Evolutionary conservation across 2,113 vertebrate genomes (phyloP), one percentile per base, ranked within the genome.

Genomic region (Parus major): DNA sequence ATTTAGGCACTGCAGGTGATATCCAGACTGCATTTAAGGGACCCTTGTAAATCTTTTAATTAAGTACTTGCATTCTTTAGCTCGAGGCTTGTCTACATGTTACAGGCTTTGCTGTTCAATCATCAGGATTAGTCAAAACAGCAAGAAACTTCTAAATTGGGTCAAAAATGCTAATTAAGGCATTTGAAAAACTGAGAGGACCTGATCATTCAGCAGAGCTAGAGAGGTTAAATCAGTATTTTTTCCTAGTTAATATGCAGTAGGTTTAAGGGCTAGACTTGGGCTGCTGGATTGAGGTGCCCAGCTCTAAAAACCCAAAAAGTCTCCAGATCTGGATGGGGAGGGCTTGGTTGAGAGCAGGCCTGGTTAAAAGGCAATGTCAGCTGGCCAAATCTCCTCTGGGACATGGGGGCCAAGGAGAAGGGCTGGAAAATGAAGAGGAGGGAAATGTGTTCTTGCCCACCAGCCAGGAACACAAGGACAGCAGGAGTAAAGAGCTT

Each of bases 101-200:
- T 65, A 42, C 39, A 64, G 36, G 44, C 61, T 86, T 86, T 68
- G 72, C 25, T 4, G 19, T 52, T 86, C 44, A 60, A 57, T 78
- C 14, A 16, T n/a, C 64, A 93, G 86, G 68, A 81, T 92, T 90
- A 96, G 79, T 50, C 31, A 78, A 86, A 92, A 50, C 42, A 60
- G 68, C 1, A 5, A 92, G 52, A 79, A 86, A 92, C 46, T 71
- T 75, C 44, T 56, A 75, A 93, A 91, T 49, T 88, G 79, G 63
- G 68, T 82, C 63, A 77, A 70, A 59, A 90, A 69, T 80, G 27
- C 59, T 94, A 82, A 90, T 91, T 59, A 92, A 82, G 25, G 33
- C 44, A 59, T 56, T 56, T 73, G 46, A 82, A 87, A 93, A 44
- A 55, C 25, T 21, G 50, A 73, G 71, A 82, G 52, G 66, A 90